Evolutionary conservation across 2,113 vertebrate species (phyloP), one percentile per base, ranked within the genome.

Genomic region (Gymnocephalus cernua): DNA sequence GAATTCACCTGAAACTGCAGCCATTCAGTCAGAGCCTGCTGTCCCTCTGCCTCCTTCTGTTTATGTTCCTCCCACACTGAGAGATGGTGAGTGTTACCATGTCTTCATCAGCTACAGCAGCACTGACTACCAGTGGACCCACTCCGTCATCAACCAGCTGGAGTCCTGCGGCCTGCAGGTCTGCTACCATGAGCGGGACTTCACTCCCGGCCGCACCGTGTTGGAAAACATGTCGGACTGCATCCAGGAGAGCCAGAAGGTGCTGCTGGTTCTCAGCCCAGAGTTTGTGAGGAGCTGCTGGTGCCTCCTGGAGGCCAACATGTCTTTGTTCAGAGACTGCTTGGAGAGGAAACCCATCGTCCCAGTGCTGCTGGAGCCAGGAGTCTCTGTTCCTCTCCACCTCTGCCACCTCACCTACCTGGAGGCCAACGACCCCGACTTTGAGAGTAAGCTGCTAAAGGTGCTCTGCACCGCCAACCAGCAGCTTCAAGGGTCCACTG

Each of bases 241-340:
- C 84, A 93, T 95, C 80, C 93, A 92, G 59, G 84, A 87, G 68
- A 95, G 90, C 82, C 92, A 95, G 85, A 95, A 94, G 63, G 90
- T 94, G 65, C 70, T 94, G 66, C 88, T 93, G 77, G 86, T 93
- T 62, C 87, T 94, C 69, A 95, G 92, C 35, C 66, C 75, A 32
- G 94, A 93, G 83, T 94, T 94, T 15, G 89, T 95, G 66, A 84
- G 83, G 50, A 95, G 93, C 56, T 71, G 92, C 21, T 94, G 92
- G 91, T 95, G 92, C 79, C 91, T 93, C 58, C 86, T 93, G 65
- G 92, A 94, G 80, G 91, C 93, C 48, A 93, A 92, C 84, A 89
- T 94, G 63, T 93, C 91, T 9, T 44, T 95, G 62, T 93, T 94
- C 35, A 89, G 89, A 69, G 87, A 93, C 84, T 93, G 89, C 54